phyloP scores from a whole-genome alignment of 2,888 invertebrate species.

The Pristionchus fissidentatus region DNA sequence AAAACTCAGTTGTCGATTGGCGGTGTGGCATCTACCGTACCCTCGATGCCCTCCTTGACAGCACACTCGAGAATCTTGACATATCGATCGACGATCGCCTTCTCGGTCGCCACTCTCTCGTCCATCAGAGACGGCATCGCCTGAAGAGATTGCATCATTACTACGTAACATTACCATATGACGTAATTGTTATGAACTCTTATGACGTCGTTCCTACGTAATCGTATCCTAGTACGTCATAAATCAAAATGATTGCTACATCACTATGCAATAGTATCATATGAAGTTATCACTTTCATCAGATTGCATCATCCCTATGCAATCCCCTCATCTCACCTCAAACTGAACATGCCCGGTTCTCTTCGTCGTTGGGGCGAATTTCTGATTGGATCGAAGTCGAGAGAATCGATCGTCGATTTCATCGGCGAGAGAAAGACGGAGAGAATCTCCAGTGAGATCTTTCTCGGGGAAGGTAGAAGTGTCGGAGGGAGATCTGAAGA shows the following conservation, averaged over 20 bases:
- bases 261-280: too few species aligned
- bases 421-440: constrained; percentile 5
- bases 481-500: constrained; percentile 11
- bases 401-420: constrained; percentile 41
- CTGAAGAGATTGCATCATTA: background rate
- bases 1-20: background rate
- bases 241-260: background rate
- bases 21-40: too few species aligned
- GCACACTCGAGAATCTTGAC: constrained; percentile 1
- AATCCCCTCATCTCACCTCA: too few species aligned
- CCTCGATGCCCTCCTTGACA: constrained; percentile 21
- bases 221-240: background rate
- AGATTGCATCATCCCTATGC: too few species aligned
- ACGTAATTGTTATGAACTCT: too few species aligned
- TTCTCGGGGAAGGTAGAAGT: background rate
- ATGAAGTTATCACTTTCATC: too few species aligned
- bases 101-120: constrained; percentile 21
- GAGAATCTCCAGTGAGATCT: background rate
- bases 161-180: too few species aligned
- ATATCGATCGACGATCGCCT: constrained; percentile 36
- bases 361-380: constrained; percentile 7
- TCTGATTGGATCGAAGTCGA: constrained; percentile 38
- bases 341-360: constrained; percentile 28
- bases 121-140: constrained; percentile 24
- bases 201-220: too few species aligned